These are phyloP conservation scores for Lithophane semibrunnea DNA, from an alignment of 2,888 invertebrate genomes.

Conservation along the genomic window DNA sequence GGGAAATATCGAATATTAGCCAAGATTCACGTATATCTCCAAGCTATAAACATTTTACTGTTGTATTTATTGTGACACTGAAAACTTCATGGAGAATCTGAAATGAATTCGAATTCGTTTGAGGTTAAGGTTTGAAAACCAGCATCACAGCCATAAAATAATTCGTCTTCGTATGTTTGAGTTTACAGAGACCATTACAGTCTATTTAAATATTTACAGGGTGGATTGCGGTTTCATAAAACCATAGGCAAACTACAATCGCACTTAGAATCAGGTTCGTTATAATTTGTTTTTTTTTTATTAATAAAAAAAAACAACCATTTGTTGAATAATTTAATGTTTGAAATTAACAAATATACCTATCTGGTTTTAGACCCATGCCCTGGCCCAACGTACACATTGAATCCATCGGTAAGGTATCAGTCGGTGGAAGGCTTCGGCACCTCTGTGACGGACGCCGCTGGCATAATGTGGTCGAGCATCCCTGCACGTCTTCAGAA, in stretches of 20 bases:
- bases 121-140: no score
- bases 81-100: no score
- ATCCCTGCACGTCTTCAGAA: background rate
- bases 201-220: background rate
- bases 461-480: constrained; percentile 16
- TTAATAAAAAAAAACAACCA: background rate
- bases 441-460: constrained; percentile 1
- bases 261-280: background rate
- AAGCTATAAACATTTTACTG: no score
- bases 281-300: no score
- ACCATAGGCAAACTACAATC: constrained; percentile 1
- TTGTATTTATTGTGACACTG: no score
- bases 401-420: background rate
- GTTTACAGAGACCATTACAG: no score
- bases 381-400: background rate
- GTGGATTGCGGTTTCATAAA: constrained; percentile 14
- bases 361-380: background rate
- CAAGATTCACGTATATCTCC: no score
- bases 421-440: constrained; percentile 16
- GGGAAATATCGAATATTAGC: no score
- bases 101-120: no score
- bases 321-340: background rate
- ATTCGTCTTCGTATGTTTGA: no score
- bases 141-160: no score
- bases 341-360: background rate